Evolutionary conservation across 2,888 invertebrate species (phyloP), one percentile per base, ranked within the genome.

Genomic region (Blastobasis lacticolella): DNA sequence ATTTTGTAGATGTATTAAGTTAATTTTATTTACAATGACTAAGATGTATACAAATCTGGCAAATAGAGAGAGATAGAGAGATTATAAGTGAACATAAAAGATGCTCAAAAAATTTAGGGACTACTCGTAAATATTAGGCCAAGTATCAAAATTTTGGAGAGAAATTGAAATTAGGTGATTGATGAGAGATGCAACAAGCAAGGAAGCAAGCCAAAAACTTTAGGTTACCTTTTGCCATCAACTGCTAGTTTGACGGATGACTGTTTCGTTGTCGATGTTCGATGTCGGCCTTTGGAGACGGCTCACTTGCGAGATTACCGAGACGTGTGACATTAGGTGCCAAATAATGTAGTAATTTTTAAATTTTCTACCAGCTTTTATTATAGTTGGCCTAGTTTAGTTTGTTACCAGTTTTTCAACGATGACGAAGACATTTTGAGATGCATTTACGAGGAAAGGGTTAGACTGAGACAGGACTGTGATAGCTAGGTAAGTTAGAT

Each of bases 391-490:
- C 75, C 73, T 84, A 84, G 78, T 74, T 78, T 82, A 84, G 79
- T 74, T 83, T 84, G 86, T 87, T 87, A 86, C 87, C 87, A 86
- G 82, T 78, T 78, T 73, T 75, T 76, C 10, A 23, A 79, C 79
- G 73, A 75, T 73, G 74, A 82, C 72, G 77, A 74, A 49, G 79
- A 81, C 78, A 80, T 76, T 77, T 72, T 72, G 82, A 77, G 74
- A 82, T 80, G 84, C 87, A 84, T 86, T 87, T 85, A 84, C 69
- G 63, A 64, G 86, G 83, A 81, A 87, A 78, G 85, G 86, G 81
- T 85, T 87, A 83, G 88, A 88, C 88, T 88, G 88, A 88, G 83
- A 82, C 80, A 81, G 88, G 87, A 88, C 88, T 88, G 88, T 88
- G 88, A 88, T 88, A 88, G 85, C 75, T 81, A 84, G 83, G 65